A percentile compares a stretch with the other conserved stretches of the same genome.
These are phyloP conservation scores for Pangasius larnaudii DNA, from an alignment of 2,797 vertebrate species.

Conservation along the genomic window DNA sequence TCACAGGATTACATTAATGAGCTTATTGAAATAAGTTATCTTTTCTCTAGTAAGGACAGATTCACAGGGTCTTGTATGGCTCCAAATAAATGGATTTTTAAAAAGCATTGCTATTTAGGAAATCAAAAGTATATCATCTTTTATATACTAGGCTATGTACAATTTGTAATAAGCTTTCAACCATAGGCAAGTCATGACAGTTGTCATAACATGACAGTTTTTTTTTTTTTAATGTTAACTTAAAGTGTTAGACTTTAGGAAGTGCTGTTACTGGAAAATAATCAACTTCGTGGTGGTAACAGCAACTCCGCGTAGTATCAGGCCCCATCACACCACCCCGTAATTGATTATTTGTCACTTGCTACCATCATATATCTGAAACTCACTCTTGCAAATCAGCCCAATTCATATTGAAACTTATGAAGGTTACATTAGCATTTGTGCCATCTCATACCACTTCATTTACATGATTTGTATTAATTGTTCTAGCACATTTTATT, in stretches of 20 bases:
- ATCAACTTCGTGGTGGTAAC: no score
- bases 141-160: neutral
- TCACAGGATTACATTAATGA: neutral
- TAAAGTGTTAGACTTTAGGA: neutral
- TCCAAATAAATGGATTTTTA: neutral
- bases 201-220: neutral
- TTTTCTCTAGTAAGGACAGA: neutral
- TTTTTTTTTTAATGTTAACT: neutral
- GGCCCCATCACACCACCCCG: neutral
- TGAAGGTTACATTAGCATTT: neutral
- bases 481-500: neutral
- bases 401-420: neutral
- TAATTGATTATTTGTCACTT: neutral
- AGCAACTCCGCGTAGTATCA: neutral
- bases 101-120: neutral
- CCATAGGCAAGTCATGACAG: neutral
- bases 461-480: neutral
- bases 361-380: neutral
- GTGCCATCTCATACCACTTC: neutral
- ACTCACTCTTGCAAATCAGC: neutral
- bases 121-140: neutral
- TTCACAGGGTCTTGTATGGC: neutral
- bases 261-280: neutral
- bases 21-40: neutral
- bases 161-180: neutral